These are phyloP conservation scores for Rissa tridactyla DNA, from an alignment of 2,113 vertebrate species.

Conservation along the genomic window DNA sequence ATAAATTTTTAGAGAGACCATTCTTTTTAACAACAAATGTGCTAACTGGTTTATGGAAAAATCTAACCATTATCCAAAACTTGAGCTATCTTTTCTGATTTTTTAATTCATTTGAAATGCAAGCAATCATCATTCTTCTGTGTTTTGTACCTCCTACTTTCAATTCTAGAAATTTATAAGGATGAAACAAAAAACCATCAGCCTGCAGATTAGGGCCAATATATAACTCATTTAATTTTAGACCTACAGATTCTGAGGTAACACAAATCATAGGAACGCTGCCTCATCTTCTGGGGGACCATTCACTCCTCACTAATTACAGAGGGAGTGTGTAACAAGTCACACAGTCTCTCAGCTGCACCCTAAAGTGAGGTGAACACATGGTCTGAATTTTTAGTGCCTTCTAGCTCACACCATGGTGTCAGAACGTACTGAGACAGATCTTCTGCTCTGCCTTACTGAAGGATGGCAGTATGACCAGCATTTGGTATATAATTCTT, in stretches of 20 bases:
- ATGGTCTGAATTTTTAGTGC: background rate
- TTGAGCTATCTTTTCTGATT: background rate
- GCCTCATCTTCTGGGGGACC: background rate
- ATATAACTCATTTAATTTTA: background rate
- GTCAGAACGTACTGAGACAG: background rate
- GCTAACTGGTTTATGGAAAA: background rate
- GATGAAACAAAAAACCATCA: background rate
- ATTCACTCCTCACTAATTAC: background rate
- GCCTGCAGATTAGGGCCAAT: background rate
- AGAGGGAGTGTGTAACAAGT: background rate
- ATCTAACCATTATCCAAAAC: background rate
- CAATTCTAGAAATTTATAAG: background rate
- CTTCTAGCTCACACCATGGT: background rate
- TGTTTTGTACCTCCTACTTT: background rate
- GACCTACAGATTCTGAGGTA: background rate
- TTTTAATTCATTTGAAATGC: background rate
- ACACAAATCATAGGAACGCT: accelerated
- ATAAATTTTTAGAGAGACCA: background rate
- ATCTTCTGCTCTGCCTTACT: background rate
- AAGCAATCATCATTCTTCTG: background rate
- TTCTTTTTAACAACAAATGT: background rate
- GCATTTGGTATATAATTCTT: background rate
- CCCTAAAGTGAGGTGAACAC: background rate
- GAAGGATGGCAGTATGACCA: background rate
- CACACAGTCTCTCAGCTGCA: background rate